These are phyloP conservation scores for Salvelinus fontinalis DNA, from an alignment of 2,113 vertebrate species.

Conservation along the genomic window DNA sequence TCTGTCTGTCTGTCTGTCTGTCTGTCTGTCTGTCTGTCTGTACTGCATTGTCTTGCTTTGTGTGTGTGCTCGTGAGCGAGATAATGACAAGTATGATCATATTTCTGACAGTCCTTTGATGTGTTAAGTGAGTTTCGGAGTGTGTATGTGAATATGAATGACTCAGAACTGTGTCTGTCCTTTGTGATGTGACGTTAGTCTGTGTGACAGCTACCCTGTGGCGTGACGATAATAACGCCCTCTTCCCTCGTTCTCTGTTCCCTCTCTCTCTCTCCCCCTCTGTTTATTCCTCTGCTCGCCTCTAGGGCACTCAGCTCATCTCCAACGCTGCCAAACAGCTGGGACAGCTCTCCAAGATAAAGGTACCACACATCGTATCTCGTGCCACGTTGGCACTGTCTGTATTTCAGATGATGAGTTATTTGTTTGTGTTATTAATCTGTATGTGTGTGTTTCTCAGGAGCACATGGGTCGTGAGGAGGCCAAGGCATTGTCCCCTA, in stretches of 20 bases:
- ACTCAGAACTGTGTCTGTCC: constrained; percentile 57
- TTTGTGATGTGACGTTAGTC: constrained; percentile 63
- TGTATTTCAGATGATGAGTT: neutral
- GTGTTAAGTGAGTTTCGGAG: constrained; percentile 40
- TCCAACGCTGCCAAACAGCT: constrained; percentile 98
- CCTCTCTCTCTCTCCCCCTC: constrained; percentile 28
- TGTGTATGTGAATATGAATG: constrained; percentile 52
- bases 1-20: too few relatives aligned
- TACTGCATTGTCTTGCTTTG: constrained; percentile 30
- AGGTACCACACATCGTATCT: constrained; percentile 73
- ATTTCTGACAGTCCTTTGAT: constrained; percentile 48
- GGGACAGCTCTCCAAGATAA: constrained; percentile 95
- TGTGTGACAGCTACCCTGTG: constrained; percentile 20
- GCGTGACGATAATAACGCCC: constrained; percentile 28
- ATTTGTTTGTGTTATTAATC: neutral
- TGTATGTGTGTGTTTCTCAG: constrained; percentile 58
- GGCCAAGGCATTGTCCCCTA: constrained; percentile 93
- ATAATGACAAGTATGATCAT: constrained; percentile 45
- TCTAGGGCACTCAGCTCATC: constrained; percentile 96
- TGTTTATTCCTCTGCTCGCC: constrained; percentile 23
- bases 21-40: constrained; percentile 20
- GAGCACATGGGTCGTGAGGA: constrained; percentile 99
- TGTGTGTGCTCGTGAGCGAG: constrained; percentile 27
- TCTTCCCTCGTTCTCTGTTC: neutral
- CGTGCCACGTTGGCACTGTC: neutral